Evolutionary conservation across 2,797 vertebrate species (phyloP).

Genomic region (Microtus agrestis): DNA sequence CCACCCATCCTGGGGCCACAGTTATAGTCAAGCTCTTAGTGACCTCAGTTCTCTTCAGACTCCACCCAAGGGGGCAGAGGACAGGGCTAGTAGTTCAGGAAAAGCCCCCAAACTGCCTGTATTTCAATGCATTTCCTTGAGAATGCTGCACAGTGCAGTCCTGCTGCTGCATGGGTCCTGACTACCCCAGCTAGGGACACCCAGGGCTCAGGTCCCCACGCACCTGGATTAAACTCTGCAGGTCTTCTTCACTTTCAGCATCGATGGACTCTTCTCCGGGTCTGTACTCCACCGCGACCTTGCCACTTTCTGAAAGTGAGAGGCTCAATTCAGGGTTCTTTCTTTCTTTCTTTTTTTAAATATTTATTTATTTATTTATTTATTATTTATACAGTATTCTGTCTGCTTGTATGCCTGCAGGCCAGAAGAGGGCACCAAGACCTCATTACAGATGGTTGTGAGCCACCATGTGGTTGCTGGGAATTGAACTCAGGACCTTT

Average conservation of each 20-base stretch:
- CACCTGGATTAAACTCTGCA: constrained; percentile 87
- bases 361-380: too few species aligned
- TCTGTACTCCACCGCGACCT: constrained; percentile 86
- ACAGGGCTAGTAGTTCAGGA: not conserved
- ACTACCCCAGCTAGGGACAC: not conserved
- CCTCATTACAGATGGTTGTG: too few species aligned
- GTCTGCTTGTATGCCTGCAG: too few species aligned
- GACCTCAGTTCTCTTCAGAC: not conserved
- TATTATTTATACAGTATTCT: too few species aligned
- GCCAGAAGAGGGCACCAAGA: too few species aligned
- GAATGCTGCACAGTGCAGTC: not conserved
- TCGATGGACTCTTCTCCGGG: constrained; percentile 79
- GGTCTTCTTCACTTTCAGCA: constrained; percentile 84
- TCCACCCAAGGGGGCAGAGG: not conserved
- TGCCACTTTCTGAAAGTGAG: constrained; percentile 87
- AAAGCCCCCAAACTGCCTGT: not conserved
- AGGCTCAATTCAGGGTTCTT: not conserved
- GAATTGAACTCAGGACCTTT: too few species aligned
- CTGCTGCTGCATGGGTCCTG: not conserved
- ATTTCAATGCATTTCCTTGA: not conserved
- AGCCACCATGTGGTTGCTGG: too few species aligned
- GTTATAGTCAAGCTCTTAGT: too few species aligned
- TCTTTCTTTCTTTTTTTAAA: too few species aligned
- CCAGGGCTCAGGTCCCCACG: not conserved
- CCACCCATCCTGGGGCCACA: not conserved